phyloP scores from a whole-genome alignment of 2,888 invertebrate species.

The Philereme vetulata region DNA sequence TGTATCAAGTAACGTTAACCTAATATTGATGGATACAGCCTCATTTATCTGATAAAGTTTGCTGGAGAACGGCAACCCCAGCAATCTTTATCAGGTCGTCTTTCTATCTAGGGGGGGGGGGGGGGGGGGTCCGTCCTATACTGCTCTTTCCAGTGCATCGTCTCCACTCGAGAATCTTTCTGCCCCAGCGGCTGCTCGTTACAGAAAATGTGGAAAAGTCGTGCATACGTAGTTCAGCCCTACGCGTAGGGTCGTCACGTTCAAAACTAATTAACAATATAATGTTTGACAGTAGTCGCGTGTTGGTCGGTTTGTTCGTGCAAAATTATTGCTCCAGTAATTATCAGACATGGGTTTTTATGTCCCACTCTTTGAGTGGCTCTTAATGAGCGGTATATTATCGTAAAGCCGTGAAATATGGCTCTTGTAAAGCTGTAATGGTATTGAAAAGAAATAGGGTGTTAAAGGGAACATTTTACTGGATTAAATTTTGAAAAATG shows the following conservation, averaged over 20 bases:
- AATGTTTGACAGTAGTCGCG: constrained; percentile 43
- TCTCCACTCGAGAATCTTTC: too few species aligned
- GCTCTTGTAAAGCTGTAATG: constrained; percentile 25
- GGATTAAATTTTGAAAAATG: neutral
- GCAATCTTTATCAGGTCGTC: too few species aligned
- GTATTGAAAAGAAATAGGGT: constrained; percentile 26
- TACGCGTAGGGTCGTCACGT: constrained; percentile 26
- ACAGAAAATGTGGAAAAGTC: too few species aligned
- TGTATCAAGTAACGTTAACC: too few species aligned
- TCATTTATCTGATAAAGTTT: too few species aligned
- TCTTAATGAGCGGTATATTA: constrained; percentile 40
- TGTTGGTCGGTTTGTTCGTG: constrained; percentile 36
- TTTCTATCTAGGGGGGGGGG: too few species aligned
- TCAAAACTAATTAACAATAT: constrained; percentile 42
- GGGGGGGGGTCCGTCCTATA: too few species aligned
- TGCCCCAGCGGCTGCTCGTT: too few species aligned
- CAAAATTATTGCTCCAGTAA: constrained; percentile 47
- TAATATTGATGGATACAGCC: too few species aligned
- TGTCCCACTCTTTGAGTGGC: constrained; percentile 47
- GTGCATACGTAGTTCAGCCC: constrained; percentile 10
- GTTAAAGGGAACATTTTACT: constrained; percentile 5
- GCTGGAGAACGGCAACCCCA: too few species aligned
- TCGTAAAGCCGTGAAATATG: constrained; percentile 31
- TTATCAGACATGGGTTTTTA: constrained; percentile 53
- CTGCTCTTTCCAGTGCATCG: too few species aligned